phyloP scores from a whole-genome alignment of 1,140 invertebrate species.

The Arctopsyche grandis region DNA sequence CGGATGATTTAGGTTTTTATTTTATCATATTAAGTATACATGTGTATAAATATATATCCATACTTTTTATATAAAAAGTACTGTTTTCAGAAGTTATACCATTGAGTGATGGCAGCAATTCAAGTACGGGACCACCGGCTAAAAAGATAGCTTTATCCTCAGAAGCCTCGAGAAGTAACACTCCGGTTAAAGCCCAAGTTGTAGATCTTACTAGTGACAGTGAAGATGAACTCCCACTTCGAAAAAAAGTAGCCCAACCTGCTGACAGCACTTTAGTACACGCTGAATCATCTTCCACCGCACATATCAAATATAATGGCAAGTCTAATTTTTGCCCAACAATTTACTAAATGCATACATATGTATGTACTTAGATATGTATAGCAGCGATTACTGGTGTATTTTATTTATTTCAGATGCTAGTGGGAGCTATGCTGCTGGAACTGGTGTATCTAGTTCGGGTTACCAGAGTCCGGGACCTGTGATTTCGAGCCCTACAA shows the following conservation, averaged over 20 bases:
- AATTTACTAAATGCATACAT: neutral
- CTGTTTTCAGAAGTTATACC: constrained; percentile 62
- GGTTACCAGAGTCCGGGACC: constrained; percentile 65
- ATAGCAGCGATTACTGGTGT: neutral
- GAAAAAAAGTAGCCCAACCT: constrained; percentile 61
- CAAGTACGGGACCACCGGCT: constrained; percentile 51
- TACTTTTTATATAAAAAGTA: neutral
- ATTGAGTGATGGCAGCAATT: constrained; percentile 58
- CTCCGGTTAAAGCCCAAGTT: constrained; percentile 53
- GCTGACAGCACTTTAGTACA: constrained; percentile 57
- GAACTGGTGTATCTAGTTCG: constrained; percentile 67
- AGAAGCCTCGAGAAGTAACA: neutral
- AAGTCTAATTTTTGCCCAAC: neutral
- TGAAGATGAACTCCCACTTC: constrained; percentile 63
- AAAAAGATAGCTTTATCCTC: constrained; percentile 57
- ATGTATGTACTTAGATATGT: constrained; percentile 6
- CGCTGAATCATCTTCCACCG: constrained; percentile 3
- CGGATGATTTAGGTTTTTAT: constrained; percentile 63
- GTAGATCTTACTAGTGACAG: constrained; percentile 65
- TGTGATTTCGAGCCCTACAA: constrained; percentile 33
- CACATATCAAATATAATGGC: constrained; percentile 50
- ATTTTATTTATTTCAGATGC: constrained; percentile 36
- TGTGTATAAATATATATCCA: neutral
- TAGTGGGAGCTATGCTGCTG: constrained; percentile 57
- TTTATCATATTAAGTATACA: neutral